Evolutionary conservation across 2,113 vertebrate species (phyloP), one percentile per base, ranked within the genome.

Genomic region (Etheostoma cragini): DNA sequence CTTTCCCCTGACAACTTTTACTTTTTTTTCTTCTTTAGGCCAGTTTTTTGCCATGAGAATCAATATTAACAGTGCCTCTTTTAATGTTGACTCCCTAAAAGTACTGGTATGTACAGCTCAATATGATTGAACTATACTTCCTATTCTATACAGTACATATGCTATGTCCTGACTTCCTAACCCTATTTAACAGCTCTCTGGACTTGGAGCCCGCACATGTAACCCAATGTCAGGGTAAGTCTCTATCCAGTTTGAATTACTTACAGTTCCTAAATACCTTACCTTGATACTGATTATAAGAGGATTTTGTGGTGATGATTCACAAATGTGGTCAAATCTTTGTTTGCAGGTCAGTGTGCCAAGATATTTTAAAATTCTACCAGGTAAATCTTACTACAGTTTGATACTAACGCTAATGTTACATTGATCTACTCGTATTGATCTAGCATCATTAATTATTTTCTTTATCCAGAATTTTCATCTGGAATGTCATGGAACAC

Each of bases 401-500:
- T 49, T 50, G 38, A 5, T 10, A 11, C n/a, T 6, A 15, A 54
- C 35, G 6, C 19, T 11, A 35, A 58, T 12, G 8, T 14, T 42
- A 15, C 33, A 19, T 24, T 47, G 22, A 19, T n/a, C 12, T 57
- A 12, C 22, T 60, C 16, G n/a, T 6, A 14, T 42, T 10, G 50
- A 62, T 16, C 1, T 57, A 22, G 53, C 30, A 8, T 80, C 30
- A 53, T 69, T 1, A 8, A 49, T 63, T 2, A 4, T 11, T 71
- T 70, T 33, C 14, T 77, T 47, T 52, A 35, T 78, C 19, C 71
- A 95, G 94, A 38, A 12, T 0, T 42, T 42, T 63, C 80, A 92
- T 53, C 50, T 94, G 4, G 84, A 91, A 62, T 95, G 94, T 22
- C 82, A 78, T 13, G 72, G 80, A 8, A 85, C 64, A 10, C 6